Base-by-base conservation (phyloP, 2,888 invertebrate species). In the Pocota personata region DNA sequence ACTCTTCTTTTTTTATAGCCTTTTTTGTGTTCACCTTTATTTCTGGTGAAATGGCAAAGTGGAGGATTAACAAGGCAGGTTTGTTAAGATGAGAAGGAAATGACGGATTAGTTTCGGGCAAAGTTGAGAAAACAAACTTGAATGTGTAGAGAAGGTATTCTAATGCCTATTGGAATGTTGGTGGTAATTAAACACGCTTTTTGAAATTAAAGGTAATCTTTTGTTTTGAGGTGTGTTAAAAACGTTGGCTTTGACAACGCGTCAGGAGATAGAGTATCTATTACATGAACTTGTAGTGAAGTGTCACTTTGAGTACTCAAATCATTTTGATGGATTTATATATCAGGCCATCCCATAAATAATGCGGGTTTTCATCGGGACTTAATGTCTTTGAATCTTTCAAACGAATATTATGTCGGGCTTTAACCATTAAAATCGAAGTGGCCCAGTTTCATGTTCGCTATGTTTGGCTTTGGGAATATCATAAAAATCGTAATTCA, bases 21-120 rank as follows among this genome's bases (percentile, higher is more conserved):
- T n/a, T n/a, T 3, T 21, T 35, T 58, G 46, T 21, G 5, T 14
- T 35, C 50, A 5, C 50, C 14, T 43, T 43, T 10, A 19, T 21
- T 48, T 66, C 66, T 35, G 24, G 21, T 35, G 66, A 66, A 66
- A 50, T 48, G 16, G 66, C 48, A 21, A 66, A 48, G 48, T 66
- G 48, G 21, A 32, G 32, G 48, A 48, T 43, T 43, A 32, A 12
- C 32, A 19, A 32, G 48, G 48, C 21, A 46, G 48, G 21, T 66
- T 50, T 30, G 24, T 30, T 32, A 12, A 48, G 35, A 19, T 66
- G 66, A 66, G 50, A 66, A 48, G 66, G 66, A 66, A 66, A 48
- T 21, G 48, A 66, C 66, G 48, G 66, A 66, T 66, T 35, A 66
- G 48, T 50, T 32, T 50, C 30, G 57, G 35, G 6, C 62, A 5